Base-by-base conservation (phyloP, 2,113 vertebrate species). In the Elanoides forficatus region DNA sequence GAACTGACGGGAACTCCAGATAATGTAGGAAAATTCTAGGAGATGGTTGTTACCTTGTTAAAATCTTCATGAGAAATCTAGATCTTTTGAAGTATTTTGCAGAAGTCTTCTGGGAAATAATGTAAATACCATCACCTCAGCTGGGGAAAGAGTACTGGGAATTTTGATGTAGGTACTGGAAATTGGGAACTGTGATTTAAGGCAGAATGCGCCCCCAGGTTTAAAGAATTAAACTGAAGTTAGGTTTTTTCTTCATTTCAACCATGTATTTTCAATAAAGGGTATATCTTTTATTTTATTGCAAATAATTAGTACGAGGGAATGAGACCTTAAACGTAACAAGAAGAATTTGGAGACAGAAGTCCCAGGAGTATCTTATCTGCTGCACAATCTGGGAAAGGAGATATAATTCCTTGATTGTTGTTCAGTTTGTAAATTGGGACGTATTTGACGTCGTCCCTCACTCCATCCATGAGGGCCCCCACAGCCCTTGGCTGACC, bases 401-500 rank as follows among this genome's bases (percentile, higher is more conserved):
- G 14, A 43, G 4, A 43, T 26, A 40, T 29, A 60, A 62, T 67
- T 88, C 21, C 42, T 38, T 30, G 19, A 26, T 0, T 42, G 21
- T 16, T 25, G 22, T 25, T 68, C 17, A 11, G 10, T 36, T 86
- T 86, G 27, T 70, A 62, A 58, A 66, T 3, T 47, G 13, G 48
- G 18, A 53, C 29, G 4, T 15, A 16, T 76, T 23, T 55, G 14
- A 32, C 6, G 0, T 16, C 5, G 0, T 13, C 9, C 47, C 23
- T 86, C 8, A 11, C 18, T 76, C 13, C 34, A n/a, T 13, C 36
- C 2, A 2, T 1, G 1, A 59, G 22, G 30, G 25, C 3, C 5
- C 13, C 12, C 0, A 0, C 30, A 76, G 48, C 23, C 52, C 23
- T 62, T 1, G 1, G 5, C 18, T 45, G n/a, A 38, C 40, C 11